phyloP scores from a whole-genome alignment of 2,797 vertebrate genomes.

The Acrossocheilus wenchowensis region DNA sequence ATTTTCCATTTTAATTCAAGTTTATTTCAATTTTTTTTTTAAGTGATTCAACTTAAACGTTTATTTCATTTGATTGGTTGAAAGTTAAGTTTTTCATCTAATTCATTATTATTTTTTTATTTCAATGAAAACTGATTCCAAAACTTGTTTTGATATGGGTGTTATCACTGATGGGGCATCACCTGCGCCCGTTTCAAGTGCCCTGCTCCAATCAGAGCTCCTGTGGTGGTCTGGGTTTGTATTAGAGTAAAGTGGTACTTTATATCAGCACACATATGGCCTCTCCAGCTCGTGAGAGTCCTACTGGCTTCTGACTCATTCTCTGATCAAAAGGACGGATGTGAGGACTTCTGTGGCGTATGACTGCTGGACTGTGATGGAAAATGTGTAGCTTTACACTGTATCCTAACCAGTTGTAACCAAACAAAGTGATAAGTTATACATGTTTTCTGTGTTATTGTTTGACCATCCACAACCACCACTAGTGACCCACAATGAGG shows the following conservation, averaged over 20 bases:
- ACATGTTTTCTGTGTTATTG: neutral
- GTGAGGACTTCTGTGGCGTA: constrained; percentile 11
- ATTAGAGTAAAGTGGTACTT: constrained; percentile 28
- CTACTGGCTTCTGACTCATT: neutral
- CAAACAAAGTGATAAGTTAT: neutral
- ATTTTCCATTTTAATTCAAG: neutral
- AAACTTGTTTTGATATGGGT: neutral
- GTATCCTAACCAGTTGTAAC: neutral
- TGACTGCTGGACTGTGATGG: neutral
- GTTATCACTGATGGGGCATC: constrained; percentile 7
- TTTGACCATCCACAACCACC: neutral
- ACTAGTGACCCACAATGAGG: neutral
- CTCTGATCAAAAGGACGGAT: constrained; percentile 14
- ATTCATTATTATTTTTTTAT: too few species aligned
- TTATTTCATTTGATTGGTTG: too few species aligned
- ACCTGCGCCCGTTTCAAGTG: constrained; percentile 21
- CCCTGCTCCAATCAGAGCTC: constrained; percentile 18
- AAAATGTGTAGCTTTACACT: neutral
- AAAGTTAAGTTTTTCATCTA: neutral
- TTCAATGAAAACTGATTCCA: neutral
- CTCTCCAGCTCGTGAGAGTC: neutral
- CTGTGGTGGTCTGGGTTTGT: constrained; percentile 5
- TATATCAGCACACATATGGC: constrained; percentile 20
- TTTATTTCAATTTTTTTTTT: too few species aligned
- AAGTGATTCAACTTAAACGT: too few species aligned